A percentile compares a stretch with the other conserved stretches of the same genome.
phyloP scores from a whole-genome alignment of 2,888 invertebrate genomes.

The Doris montereyensis region DNA sequence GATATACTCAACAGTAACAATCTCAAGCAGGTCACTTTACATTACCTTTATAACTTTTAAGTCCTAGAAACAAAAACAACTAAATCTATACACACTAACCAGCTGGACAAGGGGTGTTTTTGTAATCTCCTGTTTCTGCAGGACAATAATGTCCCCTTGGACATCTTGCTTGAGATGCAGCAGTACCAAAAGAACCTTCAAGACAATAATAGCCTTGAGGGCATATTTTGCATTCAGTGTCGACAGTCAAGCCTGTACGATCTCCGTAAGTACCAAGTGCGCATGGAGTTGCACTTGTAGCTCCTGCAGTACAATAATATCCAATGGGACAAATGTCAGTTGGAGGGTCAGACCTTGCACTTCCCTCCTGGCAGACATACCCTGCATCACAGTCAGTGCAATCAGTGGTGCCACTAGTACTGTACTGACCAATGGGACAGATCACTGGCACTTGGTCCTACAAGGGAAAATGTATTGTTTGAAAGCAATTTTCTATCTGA shows the following conservation, averaged over 20 bases:
- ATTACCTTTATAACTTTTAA: no score
- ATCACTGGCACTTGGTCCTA: constrained; percentile 52
- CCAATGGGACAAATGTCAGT: constrained; percentile 60
- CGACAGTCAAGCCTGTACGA: constrained; percentile 51
- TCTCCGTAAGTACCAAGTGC: constrained; percentile 66
- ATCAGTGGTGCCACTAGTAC: constrained; percentile 44
- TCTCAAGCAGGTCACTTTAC: no score
- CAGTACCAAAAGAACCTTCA: constrained; percentile 60
- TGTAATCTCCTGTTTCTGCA: constrained; percentile 57
- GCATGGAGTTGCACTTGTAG: constrained; percentile 57
- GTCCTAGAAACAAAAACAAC: no score
- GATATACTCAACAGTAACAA: no score
- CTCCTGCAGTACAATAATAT: constrained; percentile 66
- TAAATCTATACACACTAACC: no score
- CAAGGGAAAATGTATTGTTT: neutral
- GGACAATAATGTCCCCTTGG: constrained; percentile 65
- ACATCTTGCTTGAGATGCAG: constrained; percentile 52
- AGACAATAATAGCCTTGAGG: constrained; percentile 69
- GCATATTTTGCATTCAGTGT: constrained; percentile 59
- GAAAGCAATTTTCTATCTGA: no score
- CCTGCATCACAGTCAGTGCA: constrained; percentile 58
- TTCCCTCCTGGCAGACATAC: constrained; percentile 65
- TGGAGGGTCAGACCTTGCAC: constrained; percentile 55
- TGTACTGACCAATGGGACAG: constrained; percentile 62
- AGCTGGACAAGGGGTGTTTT: constrained; percentile 61